phyloP scores from a whole-genome alignment of 1,140 invertebrate species.

The Marisa cornuarietis region DNA sequence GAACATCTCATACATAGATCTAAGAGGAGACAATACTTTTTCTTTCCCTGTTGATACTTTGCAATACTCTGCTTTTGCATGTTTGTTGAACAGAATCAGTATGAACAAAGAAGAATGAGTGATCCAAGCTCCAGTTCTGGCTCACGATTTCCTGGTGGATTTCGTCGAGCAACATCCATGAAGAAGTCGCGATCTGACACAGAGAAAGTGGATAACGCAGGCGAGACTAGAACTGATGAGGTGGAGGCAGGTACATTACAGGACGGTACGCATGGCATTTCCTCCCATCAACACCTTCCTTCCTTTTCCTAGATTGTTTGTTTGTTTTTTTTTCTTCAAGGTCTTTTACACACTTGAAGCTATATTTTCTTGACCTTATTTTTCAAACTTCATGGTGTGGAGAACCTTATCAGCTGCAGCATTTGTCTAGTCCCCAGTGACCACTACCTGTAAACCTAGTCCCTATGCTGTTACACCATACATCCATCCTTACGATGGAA shows the following conservation, averaged over 20 bases:
- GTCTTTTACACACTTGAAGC: neutral
- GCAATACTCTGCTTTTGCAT: too few relatives aligned
- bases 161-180: conserved; percentile 62
- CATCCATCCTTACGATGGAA: too few relatives aligned
- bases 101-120: conserved; percentile 82
- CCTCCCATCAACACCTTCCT: conserved; percentile 4
- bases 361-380: too few relatives aligned
- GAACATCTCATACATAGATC: too few relatives aligned
- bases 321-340: neutral
- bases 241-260: conserved; percentile 93
- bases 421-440: too few relatives aligned
- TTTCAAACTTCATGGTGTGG: too few relatives aligned
- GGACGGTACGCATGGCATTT: conserved; percentile 76
- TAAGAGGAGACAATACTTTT: too few relatives aligned
- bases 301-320: neutral
- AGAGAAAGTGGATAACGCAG: conserved; percentile 73
- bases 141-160: conserved; percentile 80
- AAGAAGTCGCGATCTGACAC: conserved; percentile 89
- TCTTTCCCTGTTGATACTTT: too few relatives aligned
- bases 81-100: conserved; percentile 56
- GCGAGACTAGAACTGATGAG: conserved; percentile 79
- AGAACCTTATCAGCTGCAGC: too few relatives aligned
- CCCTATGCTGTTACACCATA: too few relatives aligned
- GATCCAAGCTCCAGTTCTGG: conserved; percentile 94
- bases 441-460: too few relatives aligned